Percentiles rank a stretch among this genome's conserved stretches.
These are phyloP conservation scores for Eremophila alpestris DNA, from an alignment of 2,797 vertebrate species.

Conservation along the genomic window DNA sequence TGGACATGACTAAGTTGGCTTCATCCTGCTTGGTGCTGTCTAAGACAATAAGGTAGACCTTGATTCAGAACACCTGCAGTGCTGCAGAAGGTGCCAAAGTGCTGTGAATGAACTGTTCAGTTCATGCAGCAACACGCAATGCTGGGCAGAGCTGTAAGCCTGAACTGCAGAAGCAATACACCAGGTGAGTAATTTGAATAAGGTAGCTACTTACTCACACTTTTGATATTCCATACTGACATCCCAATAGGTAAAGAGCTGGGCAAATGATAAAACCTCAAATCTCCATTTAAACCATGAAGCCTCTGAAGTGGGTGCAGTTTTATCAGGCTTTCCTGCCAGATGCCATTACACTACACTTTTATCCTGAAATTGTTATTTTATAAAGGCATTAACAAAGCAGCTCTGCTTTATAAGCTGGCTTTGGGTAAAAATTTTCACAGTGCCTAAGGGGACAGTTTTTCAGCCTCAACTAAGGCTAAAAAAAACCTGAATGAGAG, in stretches of 20 bases:
- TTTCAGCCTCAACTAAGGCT: conserved; percentile 3
- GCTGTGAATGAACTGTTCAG: not conserved
- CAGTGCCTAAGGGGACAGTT: conserved; percentile 8
- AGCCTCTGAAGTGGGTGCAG: not conserved
- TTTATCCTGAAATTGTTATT: conserved; percentile 11
- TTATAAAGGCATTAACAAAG: conserved; percentile 32
- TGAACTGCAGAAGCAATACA: not conserved
- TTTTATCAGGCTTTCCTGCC: not conserved
- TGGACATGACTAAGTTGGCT: not conserved
- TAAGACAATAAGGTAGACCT: not conserved
- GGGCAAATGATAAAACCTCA: not conserved
- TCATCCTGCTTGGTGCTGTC: not conserved
- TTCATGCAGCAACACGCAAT: accelerated
- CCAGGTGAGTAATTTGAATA: not conserved
- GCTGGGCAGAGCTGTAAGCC: not conserved
- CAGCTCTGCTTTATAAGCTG: not conserved
- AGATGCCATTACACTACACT: not conserved
- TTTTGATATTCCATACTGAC: not conserved
- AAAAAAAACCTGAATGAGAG: not conserved
- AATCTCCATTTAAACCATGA: not conserved
- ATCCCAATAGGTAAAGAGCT: not conserved
- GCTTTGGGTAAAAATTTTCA: conserved; percentile 31
- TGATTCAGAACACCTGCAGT: not conserved
- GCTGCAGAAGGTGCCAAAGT: not conserved
- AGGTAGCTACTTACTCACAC: not conserved